These are phyloP conservation scores for Platichthys stellatus DNA, from an alignment of 2,113 vertebrate species.

Conservation along the genomic window DNA sequence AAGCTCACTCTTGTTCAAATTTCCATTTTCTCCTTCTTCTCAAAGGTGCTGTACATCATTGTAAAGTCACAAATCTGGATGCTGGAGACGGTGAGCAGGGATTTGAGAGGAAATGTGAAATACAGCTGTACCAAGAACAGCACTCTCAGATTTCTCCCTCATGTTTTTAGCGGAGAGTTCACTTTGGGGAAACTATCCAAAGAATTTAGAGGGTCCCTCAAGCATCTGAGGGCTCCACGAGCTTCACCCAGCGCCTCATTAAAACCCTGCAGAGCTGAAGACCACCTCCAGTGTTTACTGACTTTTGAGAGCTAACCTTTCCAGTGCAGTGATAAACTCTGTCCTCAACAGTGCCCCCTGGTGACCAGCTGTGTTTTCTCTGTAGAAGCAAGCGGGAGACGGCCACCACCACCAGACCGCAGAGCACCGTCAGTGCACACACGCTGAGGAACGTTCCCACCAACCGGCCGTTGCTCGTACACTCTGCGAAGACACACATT, in stretches of 20 bases:
- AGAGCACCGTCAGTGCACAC: slow-evolving; percentile 91
- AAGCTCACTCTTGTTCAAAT: background rate
- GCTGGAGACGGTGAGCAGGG: slow-evolving; percentile 34
- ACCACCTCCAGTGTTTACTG: too few species aligned
- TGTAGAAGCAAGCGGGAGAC: slow-evolving; percentile 88
- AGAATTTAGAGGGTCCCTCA: background rate
- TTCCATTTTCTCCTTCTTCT: slow-evolving; percentile 31
- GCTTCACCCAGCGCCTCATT: background rate
- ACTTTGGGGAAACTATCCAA: slow-evolving; percentile 25
- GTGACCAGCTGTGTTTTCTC: slow-evolving; percentile 77
- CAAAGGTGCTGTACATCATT: slow-evolving; percentile 50
- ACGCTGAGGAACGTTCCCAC: slow-evolving; percentile 93
- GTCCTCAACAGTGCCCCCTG: slow-evolving; percentile 80
- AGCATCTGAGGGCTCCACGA: background rate
- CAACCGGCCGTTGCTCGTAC: slow-evolving; percentile 85
- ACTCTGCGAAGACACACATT: slow-evolving; percentile 82
- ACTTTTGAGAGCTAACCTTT: slow-evolving; percentile 83
- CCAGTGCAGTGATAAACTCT: slow-evolving; percentile 80
- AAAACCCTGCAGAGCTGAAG: slow-evolving; percentile 7
- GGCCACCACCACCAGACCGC: slow-evolving; percentile 90
- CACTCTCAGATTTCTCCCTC: slow-evolving; percentile 25
- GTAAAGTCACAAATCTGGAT: slow-evolving; percentile 47
- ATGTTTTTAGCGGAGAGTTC: slow-evolving; percentile 25
- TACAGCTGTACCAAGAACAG: slow-evolving; percentile 57
- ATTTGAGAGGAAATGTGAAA: slow-evolving; percentile 71